Conservation (phyloP, 2,888 invertebrate genomes). For the Drosophila histrio region DNA sequence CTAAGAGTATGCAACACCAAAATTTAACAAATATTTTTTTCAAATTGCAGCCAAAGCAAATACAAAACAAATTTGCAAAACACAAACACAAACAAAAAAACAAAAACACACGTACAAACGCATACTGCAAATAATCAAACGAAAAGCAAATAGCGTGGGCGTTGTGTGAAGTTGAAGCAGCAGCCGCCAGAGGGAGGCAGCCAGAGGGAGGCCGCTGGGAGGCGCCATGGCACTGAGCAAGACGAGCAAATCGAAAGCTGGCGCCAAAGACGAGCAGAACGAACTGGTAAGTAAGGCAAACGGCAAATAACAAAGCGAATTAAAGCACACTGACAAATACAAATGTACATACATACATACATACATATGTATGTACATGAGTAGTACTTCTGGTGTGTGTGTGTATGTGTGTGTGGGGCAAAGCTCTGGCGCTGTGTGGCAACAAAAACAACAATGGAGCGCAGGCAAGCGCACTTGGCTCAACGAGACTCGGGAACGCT, state of each 20-base stretch:
- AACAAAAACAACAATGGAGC: slow-evolving; percentile 43
- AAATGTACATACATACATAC: too few relatives aligned
- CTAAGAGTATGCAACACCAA: slow-evolving; percentile 34
- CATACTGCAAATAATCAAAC: not conserved
- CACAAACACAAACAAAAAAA: not conserved
- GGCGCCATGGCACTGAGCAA: slow-evolving; percentile 68
- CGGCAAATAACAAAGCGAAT: slow-evolving; percentile 17
- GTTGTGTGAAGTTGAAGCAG: slow-evolving; percentile 6
- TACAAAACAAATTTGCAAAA: slow-evolving; percentile 1
- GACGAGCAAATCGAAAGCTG: slow-evolving; percentile 66
- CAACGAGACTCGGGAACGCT: slow-evolving; percentile 21
- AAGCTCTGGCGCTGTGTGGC: slow-evolving; percentile 23
- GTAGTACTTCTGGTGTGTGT: slow-evolving; percentile 13
- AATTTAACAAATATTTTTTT: slow-evolving; percentile 1
- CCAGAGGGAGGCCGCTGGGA: slow-evolving; percentile 26
- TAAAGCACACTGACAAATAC: slow-evolving; percentile 11
- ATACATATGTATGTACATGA: not conserved
- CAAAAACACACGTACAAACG: not conserved
- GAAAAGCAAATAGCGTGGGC: slow-evolving; percentile 22
- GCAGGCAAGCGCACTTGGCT: slow-evolving; percentile 48
- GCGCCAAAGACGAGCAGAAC: slow-evolving; percentile 74
- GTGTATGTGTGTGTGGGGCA: slow-evolving; percentile 28
- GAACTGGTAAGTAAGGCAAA: slow-evolving; percentile 63
- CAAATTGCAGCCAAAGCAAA: slow-evolving; percentile 34
- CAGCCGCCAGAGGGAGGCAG: slow-evolving; percentile 3